phyloP scores from a whole-genome alignment of 2,113 vertebrate genomes.

The Megaleporinus macrocephalus region DNA sequence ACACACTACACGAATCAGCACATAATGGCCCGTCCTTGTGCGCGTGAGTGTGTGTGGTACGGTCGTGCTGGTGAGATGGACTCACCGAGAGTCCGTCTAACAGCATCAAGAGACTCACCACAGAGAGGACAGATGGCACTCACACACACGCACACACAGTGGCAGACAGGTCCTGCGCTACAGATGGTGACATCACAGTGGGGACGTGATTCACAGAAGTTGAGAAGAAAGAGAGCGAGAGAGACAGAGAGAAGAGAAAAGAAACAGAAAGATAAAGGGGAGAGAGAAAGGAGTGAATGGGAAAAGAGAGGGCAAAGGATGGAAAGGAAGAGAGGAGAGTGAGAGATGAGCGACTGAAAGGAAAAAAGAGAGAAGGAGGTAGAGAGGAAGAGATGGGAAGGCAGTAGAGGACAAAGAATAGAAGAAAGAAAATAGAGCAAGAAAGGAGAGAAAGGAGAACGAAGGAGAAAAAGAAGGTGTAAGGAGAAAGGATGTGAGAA shows the following conservation, averaged over 20 bases:
- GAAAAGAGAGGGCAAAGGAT: neutral
- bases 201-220: conserved; percentile 64
- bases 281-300: neutral
- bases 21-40: conserved; percentile 49
- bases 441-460: too few species aligned
- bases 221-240: conserved; percentile 32
- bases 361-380: neutral
- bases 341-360: too few species aligned
- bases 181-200: conserved; percentile 69
- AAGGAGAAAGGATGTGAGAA: too few species aligned
- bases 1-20: conserved; percentile 52
- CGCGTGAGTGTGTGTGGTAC: conserved; percentile 36
- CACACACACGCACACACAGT: conserved; percentile 41
- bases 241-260: neutral
- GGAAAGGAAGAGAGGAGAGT: neutral
- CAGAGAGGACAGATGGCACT: conserved; percentile 52
- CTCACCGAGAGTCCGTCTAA: conserved; percentile 43
- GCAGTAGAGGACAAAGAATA: too few species aligned
- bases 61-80: conserved; percentile 33
- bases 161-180: conserved; percentile 55
- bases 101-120: conserved; percentile 42
- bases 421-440: too few species aligned
- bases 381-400: neutral
- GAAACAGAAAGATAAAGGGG: neutral
- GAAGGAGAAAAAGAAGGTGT: too few species aligned